Evolutionary conservation across 2,888 invertebrate genomes (phyloP), one percentile per base, ranked within the genome.

Genomic region (Dryadula phaetusa): DNA sequence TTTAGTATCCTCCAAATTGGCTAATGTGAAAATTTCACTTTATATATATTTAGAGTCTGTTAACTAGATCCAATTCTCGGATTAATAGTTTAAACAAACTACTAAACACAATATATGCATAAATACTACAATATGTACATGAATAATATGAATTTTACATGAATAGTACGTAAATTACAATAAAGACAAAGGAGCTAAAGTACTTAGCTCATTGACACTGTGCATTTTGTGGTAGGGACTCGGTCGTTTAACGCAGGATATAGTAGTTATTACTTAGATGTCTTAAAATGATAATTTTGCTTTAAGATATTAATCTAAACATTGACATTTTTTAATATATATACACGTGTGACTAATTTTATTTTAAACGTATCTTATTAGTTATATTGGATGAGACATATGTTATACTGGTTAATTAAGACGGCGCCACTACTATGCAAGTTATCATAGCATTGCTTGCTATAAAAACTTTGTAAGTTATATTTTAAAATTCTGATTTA

Each of bases 401-500:
- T n/a, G 32, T 12, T 14, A 52, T 12, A 20, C 20, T 14, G 18
- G 54, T 54, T 6, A 12, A 54, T 18, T 8, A 37, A 58, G 2
- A 8, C 16, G 20, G 4, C n/a, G 16, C 10, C 25, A 10, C 22
- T 10, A 40, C 20, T n/a, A 58, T 58, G 58, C 22, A 25, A n/a
- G n/a, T 42, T 12, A 40, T 58, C 4, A 40, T 42, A n/a, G 58
- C 16, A 42, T 10, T 58, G 25, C 5, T 22, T 8, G 10, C 22
- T 25, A 10, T 56, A 12, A 56, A 56, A 40, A 3, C 40, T 14
- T 56, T 10, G 58, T 58, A 58, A 58, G 58, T 58, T 54, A n/a
- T 37, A 34, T 34, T 34, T 34, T 34, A 34, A 28, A 28, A 7
- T 34, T 34, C 32, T 34, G 32, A 34, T 7, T 8, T 1, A 34